Evolutionary conservation across 2,113 vertebrate genomes (phyloP).

Genomic region (Pleuronectes platessa): DNA sequence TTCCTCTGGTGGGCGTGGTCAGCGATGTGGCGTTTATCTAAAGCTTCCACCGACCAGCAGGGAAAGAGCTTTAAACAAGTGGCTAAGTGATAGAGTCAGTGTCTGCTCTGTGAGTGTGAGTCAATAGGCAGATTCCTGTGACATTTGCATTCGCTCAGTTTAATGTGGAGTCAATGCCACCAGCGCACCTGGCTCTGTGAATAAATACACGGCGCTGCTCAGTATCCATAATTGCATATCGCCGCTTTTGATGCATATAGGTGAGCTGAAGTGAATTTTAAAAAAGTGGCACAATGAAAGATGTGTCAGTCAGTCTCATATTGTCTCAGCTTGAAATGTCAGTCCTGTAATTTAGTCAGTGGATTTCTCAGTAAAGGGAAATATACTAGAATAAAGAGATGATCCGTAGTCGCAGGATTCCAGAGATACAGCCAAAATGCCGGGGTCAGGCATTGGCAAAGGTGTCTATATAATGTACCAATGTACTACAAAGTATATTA

Average conservation of each 20-base stretch:
- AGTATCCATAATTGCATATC: slow-evolving; percentile 30
- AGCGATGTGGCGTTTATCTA: not conserved
- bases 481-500: too few relatives aligned
- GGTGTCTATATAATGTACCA: too few relatives aligned
- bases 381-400: not conserved
- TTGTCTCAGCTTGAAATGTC: slow-evolving; percentile 31
- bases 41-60: not conserved
- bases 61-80: not conserved
- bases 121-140: slow-evolving; percentile 18
- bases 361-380: not conserved
- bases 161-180: slow-evolving; percentile 4
- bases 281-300: not conserved
- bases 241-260: slow-evolving; percentile 9
- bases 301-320: slow-evolving; percentile 21
- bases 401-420: too few relatives aligned
- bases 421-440: too few relatives aligned
- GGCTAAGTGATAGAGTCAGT: slow-evolving; percentile 5
- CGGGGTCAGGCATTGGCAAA: too few relatives aligned
- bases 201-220: slow-evolving; percentile 19
- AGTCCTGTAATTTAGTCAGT: slow-evolving; percentile 12
- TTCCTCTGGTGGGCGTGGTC: not conserved
- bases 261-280: not conserved
- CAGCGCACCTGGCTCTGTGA: slow-evolving; percentile 8
- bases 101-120: not conserved
- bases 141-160: slow-evolving; percentile 30